These are phyloP conservation scores for Menura novaehollandiae DNA, from an alignment of 2,113 vertebrate species.

Conservation along the genomic window DNA sequence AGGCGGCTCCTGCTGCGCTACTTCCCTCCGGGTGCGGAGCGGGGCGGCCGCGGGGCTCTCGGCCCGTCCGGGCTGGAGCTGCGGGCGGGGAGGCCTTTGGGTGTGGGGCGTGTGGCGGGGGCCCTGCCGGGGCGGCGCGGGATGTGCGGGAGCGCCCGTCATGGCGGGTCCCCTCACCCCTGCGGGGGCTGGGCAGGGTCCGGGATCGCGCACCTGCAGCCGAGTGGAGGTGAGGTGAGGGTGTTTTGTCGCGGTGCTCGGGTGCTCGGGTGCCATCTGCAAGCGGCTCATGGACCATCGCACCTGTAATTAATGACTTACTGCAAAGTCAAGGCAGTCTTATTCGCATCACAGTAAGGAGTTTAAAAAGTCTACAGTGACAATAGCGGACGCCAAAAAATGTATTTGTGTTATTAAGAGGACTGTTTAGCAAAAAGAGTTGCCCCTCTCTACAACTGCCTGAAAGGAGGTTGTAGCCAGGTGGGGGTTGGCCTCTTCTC, in stretches of 20 bases:
- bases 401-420: accelerated
- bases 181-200: accelerated
- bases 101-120: not conserved
- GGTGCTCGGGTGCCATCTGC: not conserved
- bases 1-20: constrained; percentile 87
- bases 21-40: constrained; percentile 87
- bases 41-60: not conserved
- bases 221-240: accelerated
- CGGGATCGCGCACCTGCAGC: accelerated
- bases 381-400: not conserved
- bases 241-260: accelerated
- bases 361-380: not conserved
- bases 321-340: accelerated
- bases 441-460: accelerated
- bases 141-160: not conserved
- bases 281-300: accelerated
- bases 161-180: not conserved
- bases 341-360: accelerated
- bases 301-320: not conserved
- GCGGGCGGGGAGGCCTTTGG: not conserved
- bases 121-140: not conserved
- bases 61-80: not conserved
- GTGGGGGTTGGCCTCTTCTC: not conserved
- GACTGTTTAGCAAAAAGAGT: not conserved
- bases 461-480: not conserved